Evolutionary conservation across 2,797 vertebrate species (phyloP).

Genomic region (Zalophus californianus): DNA sequence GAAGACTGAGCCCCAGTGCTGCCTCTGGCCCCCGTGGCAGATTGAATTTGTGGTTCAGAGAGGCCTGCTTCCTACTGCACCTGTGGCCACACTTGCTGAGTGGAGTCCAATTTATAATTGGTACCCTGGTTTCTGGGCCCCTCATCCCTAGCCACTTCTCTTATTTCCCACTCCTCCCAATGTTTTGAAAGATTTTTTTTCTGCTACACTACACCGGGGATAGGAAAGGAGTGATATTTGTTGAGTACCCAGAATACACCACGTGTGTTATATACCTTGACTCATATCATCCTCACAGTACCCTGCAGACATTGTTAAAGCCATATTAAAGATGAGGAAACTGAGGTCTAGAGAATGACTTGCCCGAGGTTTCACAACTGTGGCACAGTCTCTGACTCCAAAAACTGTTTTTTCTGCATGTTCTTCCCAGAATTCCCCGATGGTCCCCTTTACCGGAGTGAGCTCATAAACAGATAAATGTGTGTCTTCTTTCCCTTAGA

Average conservation of each 20-base stretch:
- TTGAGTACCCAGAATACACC: not conserved
- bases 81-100: not conserved
- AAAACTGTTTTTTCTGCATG: not conserved
- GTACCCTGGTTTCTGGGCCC: not conserved
- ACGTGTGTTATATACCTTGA: rapidly evolving
- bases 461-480: not conserved
- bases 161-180: not conserved
- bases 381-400: not conserved
- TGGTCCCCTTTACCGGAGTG: not conserved
- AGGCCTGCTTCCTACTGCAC: not conserved
- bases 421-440: not conserved
- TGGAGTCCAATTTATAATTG: not conserved
- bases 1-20: not conserved
- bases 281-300: not conserved
- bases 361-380: not conserved
- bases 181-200: not conserved
- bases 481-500: not conserved
- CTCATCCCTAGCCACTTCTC: not conserved
- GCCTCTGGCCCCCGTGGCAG: not conserved
- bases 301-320: not conserved
- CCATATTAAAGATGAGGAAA: not conserved
- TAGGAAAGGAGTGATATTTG: not conserved
- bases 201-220: not conserved
- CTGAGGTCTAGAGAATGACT: not conserved
- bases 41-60: not conserved